Base-by-base conservation (phyloP, 2,113 vertebrate genomes). In the Mugil cephalus region DNA sequence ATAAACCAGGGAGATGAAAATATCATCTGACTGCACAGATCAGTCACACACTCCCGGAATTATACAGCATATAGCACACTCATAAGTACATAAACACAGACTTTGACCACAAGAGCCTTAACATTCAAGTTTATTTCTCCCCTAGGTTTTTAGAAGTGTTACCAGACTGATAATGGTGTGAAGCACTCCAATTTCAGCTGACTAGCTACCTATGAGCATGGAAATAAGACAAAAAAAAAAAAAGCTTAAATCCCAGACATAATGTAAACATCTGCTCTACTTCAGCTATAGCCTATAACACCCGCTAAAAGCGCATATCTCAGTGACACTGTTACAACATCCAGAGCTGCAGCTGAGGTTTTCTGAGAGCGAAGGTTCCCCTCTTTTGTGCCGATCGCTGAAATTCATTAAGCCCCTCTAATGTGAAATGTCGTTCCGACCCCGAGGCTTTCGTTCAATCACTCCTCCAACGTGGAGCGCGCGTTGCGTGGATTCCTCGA, bases 221-320 rank as follows among this genome's bases (percentile, higher is more conserved):
- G 53, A 79, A 56, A 58, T 34, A 56, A 46, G 40, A 65, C 35
- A 66, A 75, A 67, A 46, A 45, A 65, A 39, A 66, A 75, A 67
- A 64, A 39, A 7, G 34, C 5, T 50, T n/a, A 74, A 69, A 79
- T 58, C 58, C 68, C 61, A 85, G 85, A 83, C 79, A 69, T 56
- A 68, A 82, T 52, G 59, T 82, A 84, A 86, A 84, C 56, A 59
- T 79, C 65, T 83, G 74, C 76, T 74, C 79, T 64, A 9, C 21
- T 80, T 89, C 56, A 38, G 24, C 42, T 52, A 40, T 2, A 59
- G 68, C 64, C 55, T 55, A 14, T 19, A 59, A 62, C 19, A 43
- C 1, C 4, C 43, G 68, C 24, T 14, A 35, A 42, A 54, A 50
- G 43, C 10, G 50, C 18, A 51, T 40, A 48, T 58, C 55, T 66